Percentiles rank a stretch among this genome's conserved stretches.
phyloP scores from a whole-genome alignment of 1,140 invertebrate species.

The Brachionus rubens region DNA sequence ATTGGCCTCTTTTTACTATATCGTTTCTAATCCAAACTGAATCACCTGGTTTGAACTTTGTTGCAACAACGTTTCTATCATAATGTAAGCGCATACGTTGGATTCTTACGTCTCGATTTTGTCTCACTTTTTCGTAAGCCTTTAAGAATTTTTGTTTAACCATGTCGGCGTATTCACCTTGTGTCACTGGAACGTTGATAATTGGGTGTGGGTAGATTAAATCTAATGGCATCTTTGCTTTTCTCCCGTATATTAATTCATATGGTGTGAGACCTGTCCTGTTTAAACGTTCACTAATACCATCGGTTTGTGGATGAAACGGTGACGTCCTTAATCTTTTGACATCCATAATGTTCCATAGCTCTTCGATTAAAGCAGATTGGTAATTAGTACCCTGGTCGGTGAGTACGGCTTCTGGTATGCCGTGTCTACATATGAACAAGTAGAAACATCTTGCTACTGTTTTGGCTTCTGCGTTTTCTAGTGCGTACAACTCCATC shows the following conservation, averaged over 20 bases:
- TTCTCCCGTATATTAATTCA: neutral
- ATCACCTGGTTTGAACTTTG: neutral
- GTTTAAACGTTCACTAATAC: slow-evolving; percentile 46
- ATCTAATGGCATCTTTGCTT: slow-evolving; percentile 18
- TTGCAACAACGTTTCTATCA: slow-evolving; percentile 9
- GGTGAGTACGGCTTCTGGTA: slow-evolving; percentile 53
- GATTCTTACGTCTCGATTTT: neutral
- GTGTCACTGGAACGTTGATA: neutral
- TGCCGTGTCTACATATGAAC: slow-evolving; percentile 54
- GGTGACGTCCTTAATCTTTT: slow-evolving; percentile 48
- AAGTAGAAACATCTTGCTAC: slow-evolving; percentile 54
- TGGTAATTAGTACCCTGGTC: slow-evolving; percentile 54
- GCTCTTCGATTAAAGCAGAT: slow-evolving; percentile 47
- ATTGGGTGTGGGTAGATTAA: neutral
- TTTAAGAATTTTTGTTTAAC: neutral
- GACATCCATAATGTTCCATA: slow-evolving; percentile 48
- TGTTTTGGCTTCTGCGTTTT: slow-evolving; percentile 50
- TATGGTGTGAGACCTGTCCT: neutral
- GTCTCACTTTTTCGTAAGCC: neutral
- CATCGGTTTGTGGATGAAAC: slow-evolving; percentile 50
- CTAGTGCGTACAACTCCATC: slow-evolving; percentile 49
- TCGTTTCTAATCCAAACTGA: neutral
- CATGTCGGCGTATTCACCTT: neutral
- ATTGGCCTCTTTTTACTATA: neutral
- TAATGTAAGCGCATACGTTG: neutral